Evolutionary conservation across 2,888 invertebrate species (phyloP), one percentile per base, ranked within the genome.

Genomic region (Patella caerulea): DNA sequence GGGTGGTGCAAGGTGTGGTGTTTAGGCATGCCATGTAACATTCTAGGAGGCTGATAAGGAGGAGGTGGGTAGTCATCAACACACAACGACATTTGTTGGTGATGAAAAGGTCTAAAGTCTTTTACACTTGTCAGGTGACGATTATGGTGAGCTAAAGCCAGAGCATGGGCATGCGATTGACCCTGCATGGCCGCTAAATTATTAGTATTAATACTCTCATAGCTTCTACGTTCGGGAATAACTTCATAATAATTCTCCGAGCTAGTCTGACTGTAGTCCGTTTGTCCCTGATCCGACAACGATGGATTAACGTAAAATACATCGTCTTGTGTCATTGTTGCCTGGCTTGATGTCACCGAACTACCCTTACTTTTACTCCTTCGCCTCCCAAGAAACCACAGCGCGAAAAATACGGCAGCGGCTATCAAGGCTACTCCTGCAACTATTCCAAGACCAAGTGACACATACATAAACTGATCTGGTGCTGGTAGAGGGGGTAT

Each of bases 221-320:
- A 88, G 78, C 88, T 88, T 29, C 88, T 77, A 52, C 88, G 79
- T 80, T 89, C 89, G 3, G 89, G 89, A 73, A 89, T 89, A 3
- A 89, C 89, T 78, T 89, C 89, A 78, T 89, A 89, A 79, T 89
- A 89, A 78, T 89, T 89, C 81, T 89, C 89, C 12, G 89, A 89
- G 34, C 87, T 86, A 77, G 87, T 87, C 78, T 88, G 88, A n/a
- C 86, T 88, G 78, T 88, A 87, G 19, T 88, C 87, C 29, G 81
- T 82, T 74, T 87, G 86, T 59, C 86, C 88, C 24, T 86, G 81
- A 73, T 89, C 89, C 12, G 88, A 88, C 55, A 88, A 79, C 9
- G 88, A 88, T 3, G 88, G 88, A 76, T 89, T 89, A n/a, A 88
- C 88, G 79, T 88, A 89, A 80, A 89, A 89, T 53, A 89, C 88